Base-by-base conservation (phyloP, 2,797 vertebrate genomes). In the Karalla daura region DNA sequence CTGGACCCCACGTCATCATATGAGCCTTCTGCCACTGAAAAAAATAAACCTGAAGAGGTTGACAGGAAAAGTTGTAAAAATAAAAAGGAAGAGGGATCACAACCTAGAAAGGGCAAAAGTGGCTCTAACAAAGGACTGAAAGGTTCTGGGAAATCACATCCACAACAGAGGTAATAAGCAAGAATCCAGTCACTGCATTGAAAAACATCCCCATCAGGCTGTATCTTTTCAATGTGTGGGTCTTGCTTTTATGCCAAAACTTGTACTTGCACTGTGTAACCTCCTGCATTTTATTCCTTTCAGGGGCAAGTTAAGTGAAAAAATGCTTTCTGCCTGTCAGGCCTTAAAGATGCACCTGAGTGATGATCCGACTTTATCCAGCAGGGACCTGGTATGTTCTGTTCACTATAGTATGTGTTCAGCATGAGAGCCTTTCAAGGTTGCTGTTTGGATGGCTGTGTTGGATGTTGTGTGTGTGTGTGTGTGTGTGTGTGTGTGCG, bases 261-360 rank as follows among this genome's bases (percentile, higher is more conserved):
- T 10, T 10, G 32, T 35, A 20, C 15, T 23, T 2, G 2, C 27
- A 20, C 5, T 1, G 0, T 20, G 14, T 68, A 60, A 78, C 49
- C 11, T 24, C 17, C 5, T 15, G 15, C n/a, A 4, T 74, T 67
- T 32, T 27, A n/a, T 52, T 61, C 25, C 43, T 70, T 78, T 56
- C 50, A 98, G 97, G 83, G 95, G 92, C 0, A 95, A 94, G 78
- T 78, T 98, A 64, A 96, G 94, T 91, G 96, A 98, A 85, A 96
- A 93, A 86, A 94, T 98, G 93, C 60, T 96, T 50, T 95, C 94
- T 61, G 95, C 96, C 1, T 98, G 97, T 85, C 94, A 95, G 68
- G 86, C 93, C 55, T 85, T 98, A 52, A 96, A 94, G 91, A 92
- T 86, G 69, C 95, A 96, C 55, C 93, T 97, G 47, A 93, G 89